Percentiles rank a stretch among this genome's conserved stretches.
phyloP scores from a whole-genome alignment of 2,113 vertebrate species.

The Apteryx owenii region DNA sequence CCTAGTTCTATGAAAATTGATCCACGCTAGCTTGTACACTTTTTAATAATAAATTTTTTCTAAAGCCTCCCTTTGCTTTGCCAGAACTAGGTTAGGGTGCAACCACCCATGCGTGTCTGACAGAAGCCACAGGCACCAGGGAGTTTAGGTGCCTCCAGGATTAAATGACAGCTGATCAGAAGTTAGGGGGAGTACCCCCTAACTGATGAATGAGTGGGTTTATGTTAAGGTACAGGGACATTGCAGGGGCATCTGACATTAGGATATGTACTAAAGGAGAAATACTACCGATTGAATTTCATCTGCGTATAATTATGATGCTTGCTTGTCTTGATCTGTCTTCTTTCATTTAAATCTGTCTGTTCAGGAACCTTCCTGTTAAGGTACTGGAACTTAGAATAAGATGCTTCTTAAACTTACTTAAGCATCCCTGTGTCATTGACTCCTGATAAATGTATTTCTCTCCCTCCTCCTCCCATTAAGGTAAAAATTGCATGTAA shows the following conservation, averaged over 20 bases:
- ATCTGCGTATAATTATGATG: background rate
- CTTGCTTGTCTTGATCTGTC: background rate
- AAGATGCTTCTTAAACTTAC: slow-evolving; percentile 46
- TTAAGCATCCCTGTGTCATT: slow-evolving; percentile 22
- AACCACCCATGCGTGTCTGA: background rate
- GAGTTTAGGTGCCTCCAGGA: background rate
- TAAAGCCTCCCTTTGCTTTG: background rate
- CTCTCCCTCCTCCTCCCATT: background rate
- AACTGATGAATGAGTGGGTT: background rate
- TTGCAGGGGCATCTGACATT: background rate
- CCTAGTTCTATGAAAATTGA: background rate
- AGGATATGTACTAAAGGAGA: background rate
- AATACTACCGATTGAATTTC: background rate
- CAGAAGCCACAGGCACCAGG: background rate
- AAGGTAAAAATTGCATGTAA: slow-evolving; percentile 18
- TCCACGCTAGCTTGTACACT: background rate
- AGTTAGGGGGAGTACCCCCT: background rate
- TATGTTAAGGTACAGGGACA: rapidly evolving
- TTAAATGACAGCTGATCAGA: background rate
- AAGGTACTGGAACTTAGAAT: background rate
- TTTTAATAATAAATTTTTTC: background rate
- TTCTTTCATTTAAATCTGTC: background rate
- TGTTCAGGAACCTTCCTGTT: background rate
- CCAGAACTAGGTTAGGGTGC: background rate
- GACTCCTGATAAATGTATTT: slow-evolving; percentile 21